Evolutionary conservation across 1,140 invertebrate genomes (phyloP), one percentile per base, ranked within the genome.

Genomic region (Brachionus calyciflorus): DNA sequence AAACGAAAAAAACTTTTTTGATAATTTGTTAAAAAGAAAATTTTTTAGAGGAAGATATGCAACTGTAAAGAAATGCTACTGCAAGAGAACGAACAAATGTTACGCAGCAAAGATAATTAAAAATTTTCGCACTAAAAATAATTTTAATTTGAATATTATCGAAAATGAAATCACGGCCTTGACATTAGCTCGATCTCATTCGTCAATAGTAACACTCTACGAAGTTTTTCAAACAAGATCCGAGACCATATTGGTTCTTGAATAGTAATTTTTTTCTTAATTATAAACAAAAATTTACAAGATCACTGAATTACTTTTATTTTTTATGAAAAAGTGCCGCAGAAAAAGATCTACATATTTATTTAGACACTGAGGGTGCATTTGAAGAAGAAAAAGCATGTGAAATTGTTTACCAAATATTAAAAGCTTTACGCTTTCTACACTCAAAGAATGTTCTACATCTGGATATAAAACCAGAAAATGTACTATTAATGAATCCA

Each of bases 401-500:
- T 21, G 17, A 57, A 48, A 55, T 76, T 28, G 30, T 40, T 55
- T 48, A 76, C 33, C 96, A 99, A 86, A 96, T 98, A 79, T 96
- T 93, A 82, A 93, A 98, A 83, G 96, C 94, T 14, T 90, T 98
- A 70, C 91, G 92, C 79, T 98, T 96, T 81, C 94, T 98, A 81
- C 96, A 99, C 82, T 89, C 90, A 17, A 91, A 96, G 82, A 91
- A 92, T 81, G 93, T 98, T 78, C 84, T 98, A 28, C 94, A 98
- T 88, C 87, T 98, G n/a, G 95, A 98, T 84, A 90, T 98, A 87
- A 98, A 98, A 91, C 96, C 96, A 12, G 96, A 99, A 86, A 99
- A 98, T 83, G 95, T 98, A 80, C 85, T 98, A 0, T 97, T 95
- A 81, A 87, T 97, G 30, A 93, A 94, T 70, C 92, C 93, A 83